phyloP scores from a whole-genome alignment of 2,797 vertebrate species.

The Helostoma temminkii region DNA sequence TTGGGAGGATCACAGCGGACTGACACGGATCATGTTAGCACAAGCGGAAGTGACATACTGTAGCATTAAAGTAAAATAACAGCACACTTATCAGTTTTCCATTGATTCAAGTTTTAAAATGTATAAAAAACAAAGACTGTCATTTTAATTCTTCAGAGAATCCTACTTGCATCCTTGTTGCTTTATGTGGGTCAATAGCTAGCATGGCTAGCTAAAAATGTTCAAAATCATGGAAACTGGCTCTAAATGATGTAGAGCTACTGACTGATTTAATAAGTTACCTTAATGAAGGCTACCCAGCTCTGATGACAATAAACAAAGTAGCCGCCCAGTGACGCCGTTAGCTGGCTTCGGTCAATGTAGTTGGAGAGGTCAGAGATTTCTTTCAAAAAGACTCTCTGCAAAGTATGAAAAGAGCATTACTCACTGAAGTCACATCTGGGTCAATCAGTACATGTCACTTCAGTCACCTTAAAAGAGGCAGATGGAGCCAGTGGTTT shows the following conservation, averaged over 20 bases:
- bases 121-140: too few species aligned
- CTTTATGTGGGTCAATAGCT: too few species aligned
- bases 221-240: not conserved
- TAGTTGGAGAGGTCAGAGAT: slow-evolving; percentile 81
- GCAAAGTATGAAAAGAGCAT: not conserved
- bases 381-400: slow-evolving; percentile 82
- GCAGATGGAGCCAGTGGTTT: slow-evolving; percentile 65
- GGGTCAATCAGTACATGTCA: rapidly evolving
- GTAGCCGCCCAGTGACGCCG: slow-evolving; percentile 78
- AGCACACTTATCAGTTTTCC: too few species aligned
- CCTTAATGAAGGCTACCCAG: slow-evolving; percentile 84
- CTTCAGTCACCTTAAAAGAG: slow-evolving; percentile 72
- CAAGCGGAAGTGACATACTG: too few species aligned
- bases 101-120: too few species aligned
- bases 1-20: too few species aligned
- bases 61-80: too few species aligned
- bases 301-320: slow-evolving; percentile 81
- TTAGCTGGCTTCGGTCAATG: slow-evolving; percentile 84
- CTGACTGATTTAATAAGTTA: slow-evolving; percentile 12
- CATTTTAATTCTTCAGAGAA: too few species aligned
- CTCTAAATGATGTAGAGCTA: not conserved
- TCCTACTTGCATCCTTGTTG: too few species aligned
- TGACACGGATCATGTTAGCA: too few species aligned
- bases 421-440: not conserved
- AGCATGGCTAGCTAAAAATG: too few species aligned